Percentiles rank a stretch among this genome's conserved stretches.
These are phyloP conservation scores for Drosophila navojoa DNA, from an alignment of 1,140 invertebrate species.

Conservation along the genomic window DNA sequence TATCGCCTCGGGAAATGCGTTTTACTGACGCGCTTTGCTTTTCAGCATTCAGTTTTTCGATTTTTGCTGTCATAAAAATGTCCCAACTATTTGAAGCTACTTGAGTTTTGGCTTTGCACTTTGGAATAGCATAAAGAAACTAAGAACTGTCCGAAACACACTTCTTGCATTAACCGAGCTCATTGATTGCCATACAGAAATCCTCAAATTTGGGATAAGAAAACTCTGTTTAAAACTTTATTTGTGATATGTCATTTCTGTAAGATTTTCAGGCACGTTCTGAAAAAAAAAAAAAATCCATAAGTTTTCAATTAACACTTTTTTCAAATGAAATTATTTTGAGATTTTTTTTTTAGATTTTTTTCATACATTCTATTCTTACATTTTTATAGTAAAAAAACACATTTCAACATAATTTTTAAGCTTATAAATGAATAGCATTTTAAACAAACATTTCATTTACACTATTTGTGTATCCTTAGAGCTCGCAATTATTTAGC, in stretches of 20 bases:
- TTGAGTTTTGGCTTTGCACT: conserved; percentile 5
- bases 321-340: no score
- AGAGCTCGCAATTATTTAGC: conserved; percentile 1
- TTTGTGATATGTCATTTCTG: not conserved
- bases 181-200: no score
- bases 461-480: not conserved
- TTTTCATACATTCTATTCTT: no score
- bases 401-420: no score
- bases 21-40: conserved; percentile 44
- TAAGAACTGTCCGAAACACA: not conserved
- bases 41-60: conserved; percentile 6
- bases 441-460: not conserved
- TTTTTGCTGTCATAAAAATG: conserved; percentile 26
- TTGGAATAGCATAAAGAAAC: not conserved
- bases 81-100: conserved; percentile 31
- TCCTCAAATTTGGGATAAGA: no score
- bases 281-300: no score
- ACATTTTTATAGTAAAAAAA: no score
- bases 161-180: no score
- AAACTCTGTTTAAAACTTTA: no score
- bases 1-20: conserved; percentile 59
- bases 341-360: no score
- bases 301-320: no score
- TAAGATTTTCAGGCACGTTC: no score
- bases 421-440: not conserved